Base-by-base conservation (phyloP, 1,140 invertebrate genomes). In the Aphaenogaster rudis region DNA sequence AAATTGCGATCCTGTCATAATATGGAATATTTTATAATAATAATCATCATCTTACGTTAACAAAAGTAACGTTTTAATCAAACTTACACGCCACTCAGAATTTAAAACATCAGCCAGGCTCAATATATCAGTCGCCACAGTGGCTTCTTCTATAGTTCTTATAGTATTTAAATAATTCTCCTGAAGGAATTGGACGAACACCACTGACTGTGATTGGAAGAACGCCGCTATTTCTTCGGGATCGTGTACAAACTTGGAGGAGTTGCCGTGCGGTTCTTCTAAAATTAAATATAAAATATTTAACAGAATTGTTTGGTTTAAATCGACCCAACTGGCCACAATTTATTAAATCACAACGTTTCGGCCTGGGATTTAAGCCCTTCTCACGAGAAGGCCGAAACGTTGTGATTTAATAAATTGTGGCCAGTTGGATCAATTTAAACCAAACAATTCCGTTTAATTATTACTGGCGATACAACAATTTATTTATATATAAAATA, bases 81-180 rank as follows among this genome's bases (percentile, higher is more conserved):
- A 63, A 86, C 89, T 93, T 94, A 96, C 97, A 61, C 96, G 95
- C 96, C 97, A 98, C 91, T 97, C 97, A 2, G 96, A 96, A 61
- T 97, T 95, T 90, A 97, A 95, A 71, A 95, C 95, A 91, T 97
- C 97, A 1, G 96, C 96, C 48, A 96, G 92, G 89, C 97, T 97
- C 36, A 98, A 93, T 72, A 96, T 95, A 85, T 97, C 94, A 0
- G 96, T 93, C 15, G 97, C 96, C 69, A 93, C 90, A 45, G 95
- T 93, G 4, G 96, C 95, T 91, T 97, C 95, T 48, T 96, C 94
- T 5, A 97, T 95, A 79, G 95, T 95, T 1, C 96, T 95, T 87
- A 97, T 97, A 88, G 97, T 97, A 61, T 96, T 96, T 42, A 97
- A 92, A 94, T 97, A 98, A 95, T 98, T 98, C 90, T 97, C 97